Percentiles rank a stretch among this genome's conserved stretches.
Conservation (phyloP, 1,140 invertebrate species). For the Pogonomyrmex barbatus region DNA sequence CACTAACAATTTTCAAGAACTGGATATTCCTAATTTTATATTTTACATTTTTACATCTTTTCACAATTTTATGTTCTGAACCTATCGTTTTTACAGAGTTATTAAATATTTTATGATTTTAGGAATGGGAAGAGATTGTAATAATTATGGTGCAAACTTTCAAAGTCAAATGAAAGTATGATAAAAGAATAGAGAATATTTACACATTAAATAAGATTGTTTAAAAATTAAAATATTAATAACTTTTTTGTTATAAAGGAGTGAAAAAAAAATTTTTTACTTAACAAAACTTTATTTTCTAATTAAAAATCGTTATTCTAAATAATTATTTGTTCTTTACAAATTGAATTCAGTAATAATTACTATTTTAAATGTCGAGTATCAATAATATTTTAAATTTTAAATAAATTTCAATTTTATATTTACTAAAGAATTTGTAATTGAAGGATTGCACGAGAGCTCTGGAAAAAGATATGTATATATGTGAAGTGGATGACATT, state of each 20-base stretch:
- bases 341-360: not conserved
- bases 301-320: not conserved
- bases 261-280: not conserved
- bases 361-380: not conserved
- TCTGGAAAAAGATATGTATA: not conserved
- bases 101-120: not conserved
- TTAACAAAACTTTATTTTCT: not conserved
- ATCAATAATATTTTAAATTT: constrained; percentile 9
- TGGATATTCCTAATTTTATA: constrained; percentile 34
- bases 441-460: not conserved
- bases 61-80: constrained; percentile 7
- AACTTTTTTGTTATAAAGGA: not conserved
- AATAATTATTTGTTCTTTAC: not conserved
- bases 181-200: not conserved
- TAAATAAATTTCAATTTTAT: constrained; percentile 9
- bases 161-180: not conserved
- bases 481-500: constrained; percentile 7
- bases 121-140: not conserved
- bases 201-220: not conserved
- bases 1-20: not conserved
- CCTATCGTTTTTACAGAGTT: not conserved
- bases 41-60: not conserved
- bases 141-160: not conserved
- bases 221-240: constrained; percentile 1
- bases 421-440: not conserved